A percentile compares a stretch with the other conserved stretches of the same genome.
Evolutionary conservation across 1,140 invertebrate genomes (phyloP).

Genomic region (Tyrophagus putrescentiae): DNA sequence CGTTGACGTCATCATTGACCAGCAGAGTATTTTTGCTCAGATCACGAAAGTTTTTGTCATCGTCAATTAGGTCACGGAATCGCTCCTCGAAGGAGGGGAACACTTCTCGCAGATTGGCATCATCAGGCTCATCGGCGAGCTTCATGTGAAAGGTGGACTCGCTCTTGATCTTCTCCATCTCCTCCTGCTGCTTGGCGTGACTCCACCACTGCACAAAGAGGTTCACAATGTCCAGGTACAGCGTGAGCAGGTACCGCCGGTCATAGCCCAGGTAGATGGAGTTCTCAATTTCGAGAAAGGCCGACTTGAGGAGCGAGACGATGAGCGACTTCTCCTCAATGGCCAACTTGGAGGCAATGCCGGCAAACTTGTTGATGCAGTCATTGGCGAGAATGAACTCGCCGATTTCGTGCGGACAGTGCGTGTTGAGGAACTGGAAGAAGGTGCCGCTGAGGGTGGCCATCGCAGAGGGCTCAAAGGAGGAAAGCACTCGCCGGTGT

Average conservation of each 20-base stretch:
- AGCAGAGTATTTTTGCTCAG: neutral
- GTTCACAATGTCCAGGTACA: constrained; percentile 19
- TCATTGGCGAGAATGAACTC: neutral
- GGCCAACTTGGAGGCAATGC: neutral
- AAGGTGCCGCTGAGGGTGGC: neutral
- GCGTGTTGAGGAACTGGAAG: neutral
- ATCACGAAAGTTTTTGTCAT: constrained; percentile 32
- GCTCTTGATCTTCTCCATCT: constrained; percentile 51
- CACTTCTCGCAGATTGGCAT: constrained; percentile 40
- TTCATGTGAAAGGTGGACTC: constrained; percentile 52
- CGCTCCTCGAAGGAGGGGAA: constrained; percentile 58
- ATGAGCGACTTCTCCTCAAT: neutral
- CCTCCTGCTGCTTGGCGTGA: constrained; percentile 50
- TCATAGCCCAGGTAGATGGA: constrained; percentile 26
- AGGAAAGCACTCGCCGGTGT: neutral
- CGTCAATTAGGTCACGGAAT: constrained; percentile 33
- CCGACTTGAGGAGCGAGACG: constrained; percentile 29
- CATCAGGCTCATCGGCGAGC: constrained; percentile 56
- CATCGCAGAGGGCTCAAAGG: neutral
- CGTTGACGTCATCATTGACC: constrained; percentile 7
- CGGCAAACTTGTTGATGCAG: neutral
- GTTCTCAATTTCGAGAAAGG: constrained; percentile 25
- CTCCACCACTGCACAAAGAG: constrained; percentile 51
- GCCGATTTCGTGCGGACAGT: neutral
- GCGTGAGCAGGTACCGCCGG: constrained; percentile 12